phyloP scores from a whole-genome alignment of 2,113 vertebrate genomes.

The Sclerurus mexicanus region DNA sequence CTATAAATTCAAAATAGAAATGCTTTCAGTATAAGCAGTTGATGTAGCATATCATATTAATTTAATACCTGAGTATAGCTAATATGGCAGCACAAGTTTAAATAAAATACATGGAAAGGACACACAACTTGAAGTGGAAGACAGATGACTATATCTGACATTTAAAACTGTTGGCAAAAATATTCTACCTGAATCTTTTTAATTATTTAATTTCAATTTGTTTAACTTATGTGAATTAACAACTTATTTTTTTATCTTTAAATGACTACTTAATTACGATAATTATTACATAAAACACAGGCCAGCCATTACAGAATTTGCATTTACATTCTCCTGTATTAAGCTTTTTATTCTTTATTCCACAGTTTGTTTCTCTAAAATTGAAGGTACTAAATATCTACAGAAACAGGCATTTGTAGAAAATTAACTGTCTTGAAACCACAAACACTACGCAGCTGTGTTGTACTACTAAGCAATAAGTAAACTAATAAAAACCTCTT shows the following conservation, averaged over 20 bases:
- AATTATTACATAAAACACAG: not conserved
- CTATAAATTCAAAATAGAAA: slow-evolving; percentile 71
- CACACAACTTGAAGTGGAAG: not conserved
- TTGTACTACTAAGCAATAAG: not conserved
- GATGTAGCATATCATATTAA: not conserved
- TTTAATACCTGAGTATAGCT: not conserved
- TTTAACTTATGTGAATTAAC: rapidly evolving
- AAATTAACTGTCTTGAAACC: not conserved
- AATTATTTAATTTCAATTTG: not conserved
- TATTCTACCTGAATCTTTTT: not conserved
- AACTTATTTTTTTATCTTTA: not conserved
- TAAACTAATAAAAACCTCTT: slow-evolving; percentile 74
- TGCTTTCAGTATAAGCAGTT: not conserved
- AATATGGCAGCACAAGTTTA: not conserved
- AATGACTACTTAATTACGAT: not conserved
- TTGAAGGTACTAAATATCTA: not conserved
- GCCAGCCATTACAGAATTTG: not conserved
- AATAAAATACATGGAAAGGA: not conserved
- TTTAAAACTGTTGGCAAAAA: not conserved
- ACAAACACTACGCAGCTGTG: not conserved
- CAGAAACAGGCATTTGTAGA: rapidly evolving
- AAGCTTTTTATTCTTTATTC: not conserved
- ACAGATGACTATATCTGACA: not conserved
- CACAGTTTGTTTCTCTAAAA: not conserved
- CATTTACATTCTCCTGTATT: not conserved